Evolutionary conservation across 2,888 invertebrate species (phyloP), one percentile per base, ranked within the genome.

Genomic region (Nudaria mundana): DNA sequence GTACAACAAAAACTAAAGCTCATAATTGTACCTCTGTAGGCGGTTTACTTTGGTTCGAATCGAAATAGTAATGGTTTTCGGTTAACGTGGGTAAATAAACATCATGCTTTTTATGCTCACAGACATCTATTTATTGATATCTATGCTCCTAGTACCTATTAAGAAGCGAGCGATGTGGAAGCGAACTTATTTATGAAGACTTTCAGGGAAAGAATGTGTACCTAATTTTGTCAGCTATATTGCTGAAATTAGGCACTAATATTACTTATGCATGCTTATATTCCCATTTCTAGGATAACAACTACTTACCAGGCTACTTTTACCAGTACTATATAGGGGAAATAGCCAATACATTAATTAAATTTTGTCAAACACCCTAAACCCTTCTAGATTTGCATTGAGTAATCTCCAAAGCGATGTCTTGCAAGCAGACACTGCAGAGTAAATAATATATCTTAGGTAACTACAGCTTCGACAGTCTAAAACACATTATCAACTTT

Each of bases 1-100:
- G 12, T 13, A 26, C 28, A 4, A 22, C 29, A 33, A 24, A 32
- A 57, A 57, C 12, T 18, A 36, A 22, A 40, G 30, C 33, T 42
- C 47, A 53, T 57, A 57, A 62, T 57, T 57, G 47, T 54, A 29
- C 30, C 25, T 24, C 37, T 35, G 57, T 57, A 33, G 45, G 50
- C 39, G 58, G 38, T 47, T 47, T 45, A 43, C 44, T 57, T 57
- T 57, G 61, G 55, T 57, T 53, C 47, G 24, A 18, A 2, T n/a
- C n/a, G 4, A 20, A 23, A 40, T 44, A 53, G 46, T 45, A 44
- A 40, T 45, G 33, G 48, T 30, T 44, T 57, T 56, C 42, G 15
- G 5, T 23, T 51, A 51, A 44, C 56, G 42, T 42, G 30, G 43
- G 44, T 25, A 3, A 12, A 20, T 12, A 11, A n/a, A n/a, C n/a